A percentile compares a stretch with the other conserved stretches of the same genome.
phyloP scores from a whole-genome alignment of 2,113 vertebrate genomes.

The Acrocephalus kingi region DNA sequence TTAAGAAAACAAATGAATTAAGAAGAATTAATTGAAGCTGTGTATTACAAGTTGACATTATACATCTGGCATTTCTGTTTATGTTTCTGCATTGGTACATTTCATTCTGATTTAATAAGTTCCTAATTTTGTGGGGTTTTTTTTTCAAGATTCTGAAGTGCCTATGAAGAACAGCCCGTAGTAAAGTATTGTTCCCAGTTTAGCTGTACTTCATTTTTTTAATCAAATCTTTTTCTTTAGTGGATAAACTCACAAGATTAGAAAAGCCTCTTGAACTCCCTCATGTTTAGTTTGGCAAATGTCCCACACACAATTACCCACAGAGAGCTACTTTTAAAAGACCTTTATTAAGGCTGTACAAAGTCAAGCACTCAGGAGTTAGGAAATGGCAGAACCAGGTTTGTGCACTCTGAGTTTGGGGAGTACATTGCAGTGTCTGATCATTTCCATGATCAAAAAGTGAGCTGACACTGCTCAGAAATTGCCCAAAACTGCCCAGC shows the following conservation, averaged over 20 bases:
- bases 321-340: conserved; percentile 2
- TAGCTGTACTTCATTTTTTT: conserved; percentile 26
- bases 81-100: conserved; percentile 14
- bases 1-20: conserved; percentile 55
- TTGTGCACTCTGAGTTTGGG: background rate
- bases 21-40: conserved; percentile 31
- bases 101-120: conserved; percentile 38
- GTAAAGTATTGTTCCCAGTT: conserved; percentile 25
- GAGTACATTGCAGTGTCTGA: background rate
- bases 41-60: conserved; percentile 20
- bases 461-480: background rate
- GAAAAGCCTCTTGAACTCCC: conserved; percentile 55
- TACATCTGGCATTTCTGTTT: conserved; percentile 51
- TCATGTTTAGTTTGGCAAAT: conserved; percentile 52
- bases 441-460: too few species aligned
- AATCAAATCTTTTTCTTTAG: conserved; percentile 50
- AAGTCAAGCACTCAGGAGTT: background rate
- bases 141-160: background rate
- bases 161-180: background rate
- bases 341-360: background rate
- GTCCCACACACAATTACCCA: conserved; percentile 16
- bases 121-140: background rate
- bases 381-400: background rate
- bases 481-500: background rate
- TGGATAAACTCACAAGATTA: conserved; percentile 47